Evolutionary conservation across 2,113 vertebrate genomes (phyloP), one percentile per base, ranked within the genome.

Genomic region (Manacus vitellinus): DNA sequence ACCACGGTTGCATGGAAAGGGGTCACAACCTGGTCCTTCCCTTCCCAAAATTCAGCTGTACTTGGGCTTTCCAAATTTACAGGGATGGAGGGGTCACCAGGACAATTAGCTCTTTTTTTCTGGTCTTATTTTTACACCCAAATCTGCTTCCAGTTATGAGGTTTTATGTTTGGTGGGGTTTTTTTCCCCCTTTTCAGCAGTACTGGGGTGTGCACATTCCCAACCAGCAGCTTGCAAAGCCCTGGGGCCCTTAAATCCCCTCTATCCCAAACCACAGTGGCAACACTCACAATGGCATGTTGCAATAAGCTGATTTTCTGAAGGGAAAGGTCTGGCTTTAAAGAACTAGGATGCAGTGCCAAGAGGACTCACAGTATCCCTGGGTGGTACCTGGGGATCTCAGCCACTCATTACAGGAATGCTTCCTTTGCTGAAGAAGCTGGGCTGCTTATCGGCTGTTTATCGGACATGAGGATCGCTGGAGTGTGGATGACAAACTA

Each of bases 401-500:
- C 84, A 51, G 72, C 22, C 18, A 4, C 73, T 52, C 12, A 1
- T 52, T 47, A 14, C 59, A 41, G 24, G 37, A 43, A 71, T 49
- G 37, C 14, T 66, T 15, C 51, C 1, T 1, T 8, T 71, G 37
- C 51, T 25, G 47, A 65, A 23, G 70, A n/a, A 66, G 55, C 65
- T 3, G 4, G 28, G 39, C 47, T 54, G 43, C 79, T 97, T 97
- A 93, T 93, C 70, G 35, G 44, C 56, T 59, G 67, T 76, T 97
- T 97, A 94, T 94, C 73, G 52, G 92, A 94, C 95, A 95, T 84
- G 97, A 97, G 97, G 97, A 96, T 97, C 95, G 97, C 49, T 85
- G 65, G 97, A 96, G 93, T 71, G 18, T 96, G 88, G 94, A 96
- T 95, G 96, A 98, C 95, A 95, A 97, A 98, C 35, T 68, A 92